Evolutionary conservation across 2,888 invertebrate species (phyloP), one percentile per base, ranked within the genome.

Genomic region (Trisateles emortualis): DNA sequence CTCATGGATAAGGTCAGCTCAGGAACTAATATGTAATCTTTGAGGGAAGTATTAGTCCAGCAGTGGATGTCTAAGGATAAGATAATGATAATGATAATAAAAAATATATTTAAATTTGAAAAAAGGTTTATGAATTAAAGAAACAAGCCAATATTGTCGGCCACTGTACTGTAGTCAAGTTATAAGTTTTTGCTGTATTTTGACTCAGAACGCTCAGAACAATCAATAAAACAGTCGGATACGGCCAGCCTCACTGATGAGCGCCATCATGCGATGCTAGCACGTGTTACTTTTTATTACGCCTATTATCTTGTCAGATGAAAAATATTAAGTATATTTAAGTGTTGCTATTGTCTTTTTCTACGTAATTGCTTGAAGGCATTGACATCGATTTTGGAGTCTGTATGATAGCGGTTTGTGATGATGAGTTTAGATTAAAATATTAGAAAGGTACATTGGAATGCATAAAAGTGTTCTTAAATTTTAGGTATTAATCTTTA

Each of bases 251-350:
- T 72, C 72, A 67, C 61, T 81, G 86, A 87, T 84, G 84, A 81
- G 83, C 53, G 76, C 65, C 77, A 78, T 81, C 86, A 87, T 86
- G 87, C 87, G 75, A 87, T 79, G 72, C 59, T 61, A 58, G 82
- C 87, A 87, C 87, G 87, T 86, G 88, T 79, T 79, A 70, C 78
- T 81, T 79, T 82, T 83, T 82, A 77, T 84, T 73, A 68, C 70
- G 68, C 65, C 76, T 78, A 86, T 87, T 86, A 86, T 83, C 76
- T 74, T 86, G 86, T 86, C 87, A 86, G 78, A 76, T 77, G 70
- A 74, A 68, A 79, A 79, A 78, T 74, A 74, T 79, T 79, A 79
- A 78, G 68, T 75, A 74, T 68, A 76, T 77, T 76, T 77, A 78
- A 76, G 69, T 73, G 74, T 72, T 70, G 73, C 76, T 74, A 81